phyloP scores from a whole-genome alignment of 2,113 vertebrate genomes.

The Mus pahari region DNA sequence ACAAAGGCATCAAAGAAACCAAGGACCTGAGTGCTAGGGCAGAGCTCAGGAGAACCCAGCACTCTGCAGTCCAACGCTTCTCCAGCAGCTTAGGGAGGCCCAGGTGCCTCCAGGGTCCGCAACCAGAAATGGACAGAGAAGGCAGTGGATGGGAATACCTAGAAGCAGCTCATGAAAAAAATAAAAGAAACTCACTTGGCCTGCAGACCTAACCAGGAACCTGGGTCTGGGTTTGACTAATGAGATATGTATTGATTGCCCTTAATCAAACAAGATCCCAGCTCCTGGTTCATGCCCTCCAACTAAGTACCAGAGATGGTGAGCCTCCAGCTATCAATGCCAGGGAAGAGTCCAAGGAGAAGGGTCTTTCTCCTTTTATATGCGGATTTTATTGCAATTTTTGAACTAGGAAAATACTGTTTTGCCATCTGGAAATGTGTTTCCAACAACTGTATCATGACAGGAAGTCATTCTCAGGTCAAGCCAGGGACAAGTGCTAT shows the following conservation, averaged over 20 bases:
- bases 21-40: not conserved
- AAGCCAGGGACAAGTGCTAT: not conserved
- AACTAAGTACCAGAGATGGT: not conserved
- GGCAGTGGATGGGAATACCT: not conserved
- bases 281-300: not conserved
- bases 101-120: not conserved
- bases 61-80: not conserved
- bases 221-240: not conserved
- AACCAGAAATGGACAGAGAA: not conserved
- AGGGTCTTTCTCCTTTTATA: not conserved
- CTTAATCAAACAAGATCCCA: not conserved
- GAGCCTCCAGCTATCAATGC: not conserved
- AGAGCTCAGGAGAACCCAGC: not conserved
- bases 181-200: not conserved
- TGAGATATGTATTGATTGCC: conserved; percentile 22
- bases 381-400: not conserved
- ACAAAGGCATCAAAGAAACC: not conserved
- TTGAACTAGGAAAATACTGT: not conserved
- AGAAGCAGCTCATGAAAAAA: not conserved
- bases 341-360: not conserved
- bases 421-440: not conserved
- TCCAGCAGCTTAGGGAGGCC: not conserved
- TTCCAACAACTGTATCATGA: not conserved
- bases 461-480: not conserved
- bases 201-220: not conserved